phyloP scores from a whole-genome alignment of 2,888 invertebrate genomes.

The Nezara viridula region DNA sequence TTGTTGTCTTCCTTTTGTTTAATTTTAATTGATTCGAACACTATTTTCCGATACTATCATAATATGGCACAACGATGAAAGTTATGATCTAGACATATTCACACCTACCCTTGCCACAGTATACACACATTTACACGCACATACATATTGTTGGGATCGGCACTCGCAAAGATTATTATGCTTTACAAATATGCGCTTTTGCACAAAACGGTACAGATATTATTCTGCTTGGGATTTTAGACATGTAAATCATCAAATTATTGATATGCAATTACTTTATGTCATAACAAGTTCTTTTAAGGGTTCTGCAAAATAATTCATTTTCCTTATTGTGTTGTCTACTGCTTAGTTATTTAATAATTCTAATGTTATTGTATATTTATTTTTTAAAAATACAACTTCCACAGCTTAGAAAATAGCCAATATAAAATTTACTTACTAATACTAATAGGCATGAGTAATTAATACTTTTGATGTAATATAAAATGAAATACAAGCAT shows the following conservation, averaged over 20 bases:
- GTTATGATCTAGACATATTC: not conserved
- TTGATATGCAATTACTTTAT: not conserved
- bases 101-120: slow-evolving; percentile 31
- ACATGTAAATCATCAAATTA: not conserved
- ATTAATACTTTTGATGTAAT: not conserved
- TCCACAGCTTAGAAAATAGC: not conserved
- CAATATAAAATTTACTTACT: not conserved
- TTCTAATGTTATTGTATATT: not conserved
- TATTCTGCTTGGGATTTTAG: slow-evolving; percentile 25
- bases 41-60: not conserved
- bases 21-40: not conserved
- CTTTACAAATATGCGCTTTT: slow-evolving; percentile 56
- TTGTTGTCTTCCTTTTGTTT: not conserved
- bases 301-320: not conserved
- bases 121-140: slow-evolving; percentile 41
- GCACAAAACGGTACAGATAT: slow-evolving; percentile 14
- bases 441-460: not conserved
- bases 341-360: not conserved
- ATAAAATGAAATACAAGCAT: not conserved
- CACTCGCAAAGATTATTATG: slow-evolving; percentile 56
- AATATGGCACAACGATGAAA: slow-evolving; percentile 20
- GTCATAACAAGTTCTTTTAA: slow-evolving; percentile 2
- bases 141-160: slow-evolving; percentile 56
- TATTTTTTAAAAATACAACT: not conserved
- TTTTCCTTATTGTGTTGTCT: slow-evolving; percentile 27